Base-by-base conservation (phyloP, 2,888 invertebrate genomes). In the Physocephala rufipes region DNA sequence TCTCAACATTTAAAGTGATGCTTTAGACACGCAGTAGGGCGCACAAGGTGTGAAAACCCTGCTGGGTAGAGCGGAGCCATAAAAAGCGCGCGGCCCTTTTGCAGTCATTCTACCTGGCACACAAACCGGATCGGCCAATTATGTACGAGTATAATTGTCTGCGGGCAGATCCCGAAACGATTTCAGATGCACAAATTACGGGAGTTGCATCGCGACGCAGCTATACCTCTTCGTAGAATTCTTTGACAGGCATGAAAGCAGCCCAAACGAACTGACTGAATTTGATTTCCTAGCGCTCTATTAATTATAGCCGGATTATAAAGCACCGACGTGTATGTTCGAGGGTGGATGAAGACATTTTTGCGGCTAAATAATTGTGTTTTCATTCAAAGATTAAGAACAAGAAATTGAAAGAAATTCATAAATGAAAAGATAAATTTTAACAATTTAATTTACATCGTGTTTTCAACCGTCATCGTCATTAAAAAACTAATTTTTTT, bases 21-120 rank as follows among this genome's bases (percentile, higher is more conserved):
- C 73, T 70, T 80, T 79, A 79, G 72, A 70, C 71, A 64, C 82
- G 73, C 83, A 82, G 82, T 79, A 81, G 84, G 84, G 80, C 77
- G 81, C 81, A 81, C 76, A 82, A 84, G 84, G 84, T 84, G 84
- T 84, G 84, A 84, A 84, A 81, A 83, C 82, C 84, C 84, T 84
- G 84, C 84, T 84, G 84, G 80, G 83, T 81, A 80, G 79, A 84
- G 80, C 82, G 82, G 79, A 81, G 82, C 81, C 83, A 82, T 82
- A 84, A 82, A 81, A 81, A 81, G 78, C 78, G 76, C 76, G 76
- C 78, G 76, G 76, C 74, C 66, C 69, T 74, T 73, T n/a, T 73
- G 70, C 74, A 71, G 71, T 72, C 55, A 47, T 61, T 68, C 63
- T 66, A 47, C 59, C 68, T 71, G 68, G 59, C 51, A 61, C 71